Base-by-base conservation (phyloP, 2,888 invertebrate species). In the Clepsis dumicolana region DNA sequence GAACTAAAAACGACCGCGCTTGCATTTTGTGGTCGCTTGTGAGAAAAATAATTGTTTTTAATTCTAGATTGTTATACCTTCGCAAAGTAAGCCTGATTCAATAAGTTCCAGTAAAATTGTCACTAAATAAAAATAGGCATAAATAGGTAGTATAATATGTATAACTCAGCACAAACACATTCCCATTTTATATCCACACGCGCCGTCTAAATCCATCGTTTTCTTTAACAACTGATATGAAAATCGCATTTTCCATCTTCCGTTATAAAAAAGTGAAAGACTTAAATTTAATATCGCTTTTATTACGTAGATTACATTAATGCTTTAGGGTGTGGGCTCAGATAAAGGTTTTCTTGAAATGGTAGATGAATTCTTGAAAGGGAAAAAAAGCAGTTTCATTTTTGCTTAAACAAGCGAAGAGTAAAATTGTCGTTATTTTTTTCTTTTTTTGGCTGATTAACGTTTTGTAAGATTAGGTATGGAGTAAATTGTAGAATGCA, bases 221-320 rank as follows among this genome's bases (percentile, higher is more conserved):
- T 88, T 85, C 87, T 84, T 91, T 92, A 89, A 92, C 88, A 87
- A 87, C 89, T 84, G 89, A 89, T 90, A 93, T 89, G 88, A 90
- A 91, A 91, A 79, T 80, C 86, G 79, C 87, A 81, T 89, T 89
- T 90, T 86, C 89, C 88, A 88, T 90, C 85, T 85, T 80, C 81
- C 77, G 90, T 85, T 90, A 81, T 90, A 91, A 92, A 90, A 41
- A 90, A 89, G 81, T 79, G 78, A 80, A 81, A 82, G 86, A 85
- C 84, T 86, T 89, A 87, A 89, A 88, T 87, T 91, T 93, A 86
- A 92, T 90, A 89, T 85, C 88, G 74, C 73, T 92, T 93, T 93
- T 93, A 93, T 90, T 90, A 82, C 82, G 61, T 71, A 90, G 91
- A 93, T 93, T 92, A 91, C 89, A 91, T 89, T 93, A 91, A 91